These are phyloP conservation scores for Tanypteryx hageni DNA, from an alignment of 2,888 invertebrate genomes.

Conservation along the genomic window DNA sequence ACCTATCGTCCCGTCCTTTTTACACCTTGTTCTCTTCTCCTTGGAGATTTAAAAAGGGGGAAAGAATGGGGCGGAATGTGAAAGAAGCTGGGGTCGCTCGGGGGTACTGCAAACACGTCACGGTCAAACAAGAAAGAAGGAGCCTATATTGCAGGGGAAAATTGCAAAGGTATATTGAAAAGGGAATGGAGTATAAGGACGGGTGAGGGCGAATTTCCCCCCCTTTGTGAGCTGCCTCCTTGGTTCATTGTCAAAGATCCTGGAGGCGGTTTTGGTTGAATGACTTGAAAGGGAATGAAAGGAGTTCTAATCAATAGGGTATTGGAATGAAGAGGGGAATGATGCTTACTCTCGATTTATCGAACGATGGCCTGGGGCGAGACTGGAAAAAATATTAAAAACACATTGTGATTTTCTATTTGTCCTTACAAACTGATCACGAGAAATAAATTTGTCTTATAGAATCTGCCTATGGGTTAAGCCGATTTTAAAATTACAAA, in stretches of 20 bases:
- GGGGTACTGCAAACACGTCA: background rate
- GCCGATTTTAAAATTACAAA: too few relatives aligned
- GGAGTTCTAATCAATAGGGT: slow-evolving; percentile 11
- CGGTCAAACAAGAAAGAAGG: slow-evolving; percentile 5
- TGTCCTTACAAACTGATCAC: too few relatives aligned
- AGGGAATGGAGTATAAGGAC: background rate
- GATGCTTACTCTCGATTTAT: background rate
- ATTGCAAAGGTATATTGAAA: slow-evolving; percentile 31
- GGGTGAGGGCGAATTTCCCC: too few relatives aligned
- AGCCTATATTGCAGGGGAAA: background rate
- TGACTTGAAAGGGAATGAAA: background rate
- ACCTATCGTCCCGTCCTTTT: too few relatives aligned
- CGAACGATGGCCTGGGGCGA: background rate
- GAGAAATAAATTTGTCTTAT: too few relatives aligned
- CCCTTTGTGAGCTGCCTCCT: too few relatives aligned
- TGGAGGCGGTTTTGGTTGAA: background rate
- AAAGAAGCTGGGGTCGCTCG: background rate
- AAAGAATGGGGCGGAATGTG: too few relatives aligned
- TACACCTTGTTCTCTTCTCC: too few relatives aligned
- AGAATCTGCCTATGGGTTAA: too few relatives aligned
- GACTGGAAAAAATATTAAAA: background rate
- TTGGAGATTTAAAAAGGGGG: too few relatives aligned
- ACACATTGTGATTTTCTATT: too few relatives aligned
- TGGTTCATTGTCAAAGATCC: background rate
- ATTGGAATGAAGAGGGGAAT: background rate